phyloP scores from a whole-genome alignment of 2,113 vertebrate genomes.

The Lonchura striata region DNA sequence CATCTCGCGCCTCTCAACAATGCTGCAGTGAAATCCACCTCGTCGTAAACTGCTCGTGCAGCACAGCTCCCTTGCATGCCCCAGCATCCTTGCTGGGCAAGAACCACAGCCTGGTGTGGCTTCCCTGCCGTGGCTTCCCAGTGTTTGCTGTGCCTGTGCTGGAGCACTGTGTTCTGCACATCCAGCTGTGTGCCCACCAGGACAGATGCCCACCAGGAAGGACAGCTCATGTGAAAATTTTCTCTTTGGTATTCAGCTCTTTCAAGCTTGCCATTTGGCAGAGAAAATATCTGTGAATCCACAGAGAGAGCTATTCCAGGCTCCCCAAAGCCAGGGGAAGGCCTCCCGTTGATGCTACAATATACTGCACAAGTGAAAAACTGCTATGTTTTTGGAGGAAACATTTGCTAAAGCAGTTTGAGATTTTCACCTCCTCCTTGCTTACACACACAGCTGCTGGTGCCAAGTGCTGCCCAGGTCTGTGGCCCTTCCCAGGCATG shows the following conservation, averaged over 20 bases:
- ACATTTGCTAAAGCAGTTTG: neutral
- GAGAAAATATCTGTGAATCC: neutral
- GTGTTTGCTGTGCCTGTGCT: neutral
- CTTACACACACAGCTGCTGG: neutral
- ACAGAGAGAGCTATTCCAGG: neutral
- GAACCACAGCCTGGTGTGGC: neutral
- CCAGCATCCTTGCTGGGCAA: neutral
- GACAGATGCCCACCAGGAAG: neutral
- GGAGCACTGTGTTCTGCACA: neutral
- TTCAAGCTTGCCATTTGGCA: neutral
- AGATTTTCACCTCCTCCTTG: neutral
- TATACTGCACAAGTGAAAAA: neutral
- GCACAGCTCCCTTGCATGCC: neutral
- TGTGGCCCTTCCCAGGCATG: neutral
- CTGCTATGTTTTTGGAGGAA: neutral
- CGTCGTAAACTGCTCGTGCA: neutral
- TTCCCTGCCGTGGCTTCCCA: neutral
- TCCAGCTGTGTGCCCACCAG: neutral
- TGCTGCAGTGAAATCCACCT: constrained; percentile 27
- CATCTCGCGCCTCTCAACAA: constrained; percentile 40
- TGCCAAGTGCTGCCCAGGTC: neutral
- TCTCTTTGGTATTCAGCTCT: neutral
- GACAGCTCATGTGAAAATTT: fast-evolving
- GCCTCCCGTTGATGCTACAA: neutral
- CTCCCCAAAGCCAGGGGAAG: neutral